Evolutionary conservation across 23 tunicate genomes (phyloP).

Genomic region (Halocynthia roretzi): DNA sequence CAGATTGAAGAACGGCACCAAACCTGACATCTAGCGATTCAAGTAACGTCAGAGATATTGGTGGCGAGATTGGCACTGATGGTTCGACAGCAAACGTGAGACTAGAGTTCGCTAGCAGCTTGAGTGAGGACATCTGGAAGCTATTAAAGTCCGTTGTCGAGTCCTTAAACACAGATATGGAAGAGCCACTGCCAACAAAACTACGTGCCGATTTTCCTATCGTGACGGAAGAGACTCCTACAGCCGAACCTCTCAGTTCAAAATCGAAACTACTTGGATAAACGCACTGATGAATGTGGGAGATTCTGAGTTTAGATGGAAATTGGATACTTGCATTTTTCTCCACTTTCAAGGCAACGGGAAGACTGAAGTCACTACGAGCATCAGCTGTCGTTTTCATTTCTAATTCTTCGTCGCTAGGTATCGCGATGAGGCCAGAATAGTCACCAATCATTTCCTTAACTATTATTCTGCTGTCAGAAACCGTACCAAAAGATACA

Average conservation of each 20-base stretch:
- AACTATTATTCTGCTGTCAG: neutral
- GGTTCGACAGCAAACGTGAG: conserved; percentile 11
- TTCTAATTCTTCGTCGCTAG: conserved; percentile 8
- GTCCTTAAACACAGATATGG: conserved; percentile 4
- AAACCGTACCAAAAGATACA: neutral
- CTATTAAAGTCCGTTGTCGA: neutral
- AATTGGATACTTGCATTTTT: conserved; percentile 3
- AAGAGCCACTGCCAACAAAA: conserved; percentile 3
- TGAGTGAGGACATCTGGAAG: conserved; percentile 5
- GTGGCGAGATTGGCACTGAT: neutral
- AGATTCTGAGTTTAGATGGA: neutral
- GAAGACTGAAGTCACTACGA: conserved; percentile 15
- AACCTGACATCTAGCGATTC: conserved; percentile 6
- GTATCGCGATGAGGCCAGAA: conserved; percentile 4
- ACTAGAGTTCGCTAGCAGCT: neutral
- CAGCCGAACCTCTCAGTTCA: conserved; percentile 19
- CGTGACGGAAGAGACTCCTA: conserved; percentile 13
- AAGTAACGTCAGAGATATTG: neutral
- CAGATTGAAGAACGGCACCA: conserved; percentile 10
- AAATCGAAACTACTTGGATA: conserved; percentile 8
- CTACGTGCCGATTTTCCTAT: conserved; percentile 5
- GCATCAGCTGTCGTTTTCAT: conserved; percentile 16
- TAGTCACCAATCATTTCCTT: conserved; percentile 7
- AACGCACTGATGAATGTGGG: neutral
- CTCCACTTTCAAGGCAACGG: conserved; percentile 7